Base-by-base conservation (phyloP, 2,113 vertebrate genomes). In the Neogale vison region DNA sequence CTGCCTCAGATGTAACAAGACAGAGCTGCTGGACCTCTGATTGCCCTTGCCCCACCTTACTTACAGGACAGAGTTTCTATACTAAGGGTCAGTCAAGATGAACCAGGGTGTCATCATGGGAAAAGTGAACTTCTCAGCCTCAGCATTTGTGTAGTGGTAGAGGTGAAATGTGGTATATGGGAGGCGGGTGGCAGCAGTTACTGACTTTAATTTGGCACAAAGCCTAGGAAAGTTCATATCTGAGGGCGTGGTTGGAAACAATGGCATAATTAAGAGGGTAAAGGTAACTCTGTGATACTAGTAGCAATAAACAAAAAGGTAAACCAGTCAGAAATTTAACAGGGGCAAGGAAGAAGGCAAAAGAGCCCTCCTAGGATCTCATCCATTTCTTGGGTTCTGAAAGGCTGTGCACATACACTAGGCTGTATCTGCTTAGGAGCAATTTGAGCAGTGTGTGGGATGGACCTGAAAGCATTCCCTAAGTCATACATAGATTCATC, bases 151-250 rank as follows among this genome's bases (percentile, higher is more conserved):
- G n/a, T 7, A 36, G 47, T 61, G 63, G 26, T 85, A 74, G 14
- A 84, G 31, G 42, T 59, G 42, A 42, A 42, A 42, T 42, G 42
- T 42, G 42, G 42, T 23, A n/a, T 34, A 4, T 69, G 29, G 18
- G 26, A 26, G 9, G 10, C 1, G 4, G 21, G 0, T 26, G 4
- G 18, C 2, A 12, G 34, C 26, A 4, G 14, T 65, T n/a, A 55
- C 42, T 42, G 42, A 47, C 55, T 57, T 88, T 36, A 76, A 76
- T 88, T 88, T 84, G 92, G 14, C 59, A 55, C n/a, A 76, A 29
- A 91, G 21, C 71, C 21, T 88, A 50, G 59, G 76, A 29, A 69
- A 95, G 88, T 59, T 83, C 47, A 47, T 79, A 52, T 50, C 59
- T 45, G 23, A 71, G n/a, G 23, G 31, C 6, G 9, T 55, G 42